Evolutionary conservation across 2,888 invertebrate genomes (phyloP), one percentile per base, ranked within the genome.

Genomic region (Lithophane semibrunnea): DNA sequence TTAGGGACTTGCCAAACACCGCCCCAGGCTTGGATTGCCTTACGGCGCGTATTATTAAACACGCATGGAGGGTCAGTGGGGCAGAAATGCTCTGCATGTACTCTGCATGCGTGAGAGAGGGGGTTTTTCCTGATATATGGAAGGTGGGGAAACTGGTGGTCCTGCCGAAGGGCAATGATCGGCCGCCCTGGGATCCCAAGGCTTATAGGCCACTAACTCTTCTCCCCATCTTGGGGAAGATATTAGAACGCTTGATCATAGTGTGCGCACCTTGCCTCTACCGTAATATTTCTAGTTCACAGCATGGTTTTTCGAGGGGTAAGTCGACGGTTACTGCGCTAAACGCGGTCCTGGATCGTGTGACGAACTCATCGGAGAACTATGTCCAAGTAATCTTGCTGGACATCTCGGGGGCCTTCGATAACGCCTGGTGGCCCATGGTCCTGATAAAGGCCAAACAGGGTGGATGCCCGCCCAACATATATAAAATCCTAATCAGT

Each of bases 351-450:
- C 49, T 84, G 9, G 71, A 61, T 0, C n/a, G 67, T 1, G 70
- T 66, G 0, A 12, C 29, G 1, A 18, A 10, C 5, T 63, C 76
- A 0, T 8, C n/a, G 56, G 16, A 47, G 0, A 75, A 56, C 1
- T 91, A 91, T 42, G 86, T 89, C 0, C 87, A 86, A 52, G 73
- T 79, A 0, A 70, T 91, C 0, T 69, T 88, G 1, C 12, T 91
- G 0, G 90, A 91, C 76, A 90, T 91, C 21, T 82, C 88, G 0
- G 89, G 89, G 13, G 89, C 90, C 13, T 90, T 89, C 47, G 86
- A 92, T 63, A 90, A 89, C 78, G 88, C 91, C 24, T 90, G 90
- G 90, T 91, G 92, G 91, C 90, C 90, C 13, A 89, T 89, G 87
- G 79, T 91, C 8, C 52, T 92, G n/a, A 61, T 80, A 0, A 89